phyloP scores from a whole-genome alignment of 2,113 vertebrate genomes.

The Psilopogon haemacephalus region DNA sequence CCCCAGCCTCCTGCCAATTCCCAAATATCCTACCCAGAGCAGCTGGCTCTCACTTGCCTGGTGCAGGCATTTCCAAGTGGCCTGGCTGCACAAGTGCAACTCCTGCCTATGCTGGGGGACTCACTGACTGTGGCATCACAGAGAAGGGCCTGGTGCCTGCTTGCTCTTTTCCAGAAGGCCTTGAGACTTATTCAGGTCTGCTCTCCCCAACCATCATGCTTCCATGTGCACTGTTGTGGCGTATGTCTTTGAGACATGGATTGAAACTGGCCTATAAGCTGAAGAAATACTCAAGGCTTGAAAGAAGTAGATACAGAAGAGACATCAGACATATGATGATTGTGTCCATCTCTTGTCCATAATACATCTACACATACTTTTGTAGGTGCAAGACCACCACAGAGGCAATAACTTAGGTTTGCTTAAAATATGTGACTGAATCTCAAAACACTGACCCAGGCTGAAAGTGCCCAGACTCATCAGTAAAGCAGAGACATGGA shows the following conservation, averaged over 20 bases:
- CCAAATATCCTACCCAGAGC: not conserved
- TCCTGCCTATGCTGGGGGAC: rapidly evolving
- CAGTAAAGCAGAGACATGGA: not conserved
- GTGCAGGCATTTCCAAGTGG: too few species aligned
- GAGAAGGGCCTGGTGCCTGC: not conserved
- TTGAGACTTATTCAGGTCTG: not conserved
- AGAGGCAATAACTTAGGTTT: not conserved
- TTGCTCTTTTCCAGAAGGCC: not conserved
- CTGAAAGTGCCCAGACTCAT: not conserved
- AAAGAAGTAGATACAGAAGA: not conserved
- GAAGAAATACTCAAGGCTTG: not conserved
- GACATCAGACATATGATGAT: not conserved
- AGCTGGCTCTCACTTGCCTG: not conserved
- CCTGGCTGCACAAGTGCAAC: not conserved
- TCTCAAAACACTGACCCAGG: not conserved
- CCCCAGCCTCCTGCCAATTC: not conserved
- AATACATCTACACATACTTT: not conserved
- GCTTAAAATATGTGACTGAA: too few species aligned
- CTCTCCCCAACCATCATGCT: too few species aligned
- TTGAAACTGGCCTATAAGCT: not conserved
- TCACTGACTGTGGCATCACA: rapidly evolving
- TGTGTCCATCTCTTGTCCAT: not conserved
- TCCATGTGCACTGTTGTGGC: not conserved
- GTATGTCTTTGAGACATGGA: not conserved
- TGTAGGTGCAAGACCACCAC: not conserved